A percentile compares a stretch with the other conserved stretches of the same genome.
phyloP scores from a whole-genome alignment of 23 tunicate species.

The Botrylloides violaceus region DNA sequence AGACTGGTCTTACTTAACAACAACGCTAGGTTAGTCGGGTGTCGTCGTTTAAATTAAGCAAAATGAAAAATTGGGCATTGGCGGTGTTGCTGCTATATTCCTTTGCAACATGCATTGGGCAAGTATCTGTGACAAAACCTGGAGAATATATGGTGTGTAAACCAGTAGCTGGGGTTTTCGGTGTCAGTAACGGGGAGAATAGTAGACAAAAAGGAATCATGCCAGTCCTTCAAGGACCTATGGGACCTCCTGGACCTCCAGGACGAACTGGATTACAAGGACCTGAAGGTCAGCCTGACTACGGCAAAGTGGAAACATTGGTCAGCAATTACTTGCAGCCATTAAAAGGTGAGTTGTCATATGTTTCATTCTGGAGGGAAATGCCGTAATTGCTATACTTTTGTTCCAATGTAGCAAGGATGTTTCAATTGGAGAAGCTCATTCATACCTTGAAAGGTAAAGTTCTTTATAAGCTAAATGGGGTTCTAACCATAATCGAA shows the following conservation, averaged over 20 bases:
- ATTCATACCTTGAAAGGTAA: not conserved
- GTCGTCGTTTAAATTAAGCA: too few species aligned
- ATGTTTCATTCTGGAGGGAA: not conserved
- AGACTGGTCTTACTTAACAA: too few species aligned
- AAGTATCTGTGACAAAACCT: not conserved
- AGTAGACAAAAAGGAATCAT: slow-evolving; percentile 7
- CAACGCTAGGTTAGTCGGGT: too few species aligned
- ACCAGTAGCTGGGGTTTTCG: slow-evolving; percentile 27
- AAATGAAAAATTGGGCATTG: too few species aligned
- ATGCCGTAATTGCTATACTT: not conserved
- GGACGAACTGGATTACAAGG: slow-evolving; percentile 26
- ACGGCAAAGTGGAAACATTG: slow-evolving; percentile 1
- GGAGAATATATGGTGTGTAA: slow-evolving; percentile 19
- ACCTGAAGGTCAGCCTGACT: slow-evolving; percentile 18
- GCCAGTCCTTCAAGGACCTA: slow-evolving; percentile 28
- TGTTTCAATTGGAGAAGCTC: not conserved
- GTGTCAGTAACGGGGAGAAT: slow-evolving; percentile 6
- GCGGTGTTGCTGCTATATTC: too few species aligned
- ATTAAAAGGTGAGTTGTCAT: not conserved
- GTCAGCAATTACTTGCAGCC: slow-evolving; percentile 2
- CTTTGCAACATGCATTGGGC: too few species aligned
- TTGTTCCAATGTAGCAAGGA: not conserved
- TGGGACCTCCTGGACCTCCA: slow-evolving; percentile 17
- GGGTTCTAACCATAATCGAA: too few species aligned
- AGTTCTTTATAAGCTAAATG: too few species aligned